Evolutionary conservation across 2,797 vertebrate species (phyloP).

Genomic region (Halcyon leucocephala): DNA sequence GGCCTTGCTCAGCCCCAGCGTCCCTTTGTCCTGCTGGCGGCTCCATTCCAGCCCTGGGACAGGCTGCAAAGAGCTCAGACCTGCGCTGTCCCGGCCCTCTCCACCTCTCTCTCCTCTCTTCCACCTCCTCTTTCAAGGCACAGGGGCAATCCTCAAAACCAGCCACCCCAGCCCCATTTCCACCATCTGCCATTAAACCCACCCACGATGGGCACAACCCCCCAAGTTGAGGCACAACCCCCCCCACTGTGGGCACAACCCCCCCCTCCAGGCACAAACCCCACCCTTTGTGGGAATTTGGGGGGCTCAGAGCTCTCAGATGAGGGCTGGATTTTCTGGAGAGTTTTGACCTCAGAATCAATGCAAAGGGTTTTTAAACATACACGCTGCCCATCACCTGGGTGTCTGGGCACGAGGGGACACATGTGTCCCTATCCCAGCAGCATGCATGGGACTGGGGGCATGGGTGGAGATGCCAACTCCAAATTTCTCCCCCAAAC

Average conservation of each 20-base stretch:
- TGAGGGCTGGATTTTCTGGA: neutral
- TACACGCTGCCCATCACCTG: neutral
- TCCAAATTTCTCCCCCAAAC: neutral
- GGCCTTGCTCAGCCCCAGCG: neutral
- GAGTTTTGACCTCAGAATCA: neutral
- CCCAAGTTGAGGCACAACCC: fast-evolving
- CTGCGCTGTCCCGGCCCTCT: neutral
- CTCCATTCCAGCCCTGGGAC: neutral
- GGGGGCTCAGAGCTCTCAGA: neutral
- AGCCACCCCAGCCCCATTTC: fast-evolving
- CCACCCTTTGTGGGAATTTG: neutral
- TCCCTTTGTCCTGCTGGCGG: neutral
- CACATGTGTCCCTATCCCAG: neutral
- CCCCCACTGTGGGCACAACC: fast-evolving
- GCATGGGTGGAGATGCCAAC: fast-evolving
- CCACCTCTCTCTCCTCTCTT: neutral
- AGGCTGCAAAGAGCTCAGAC: neutral
- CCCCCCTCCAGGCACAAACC: fast-evolving
- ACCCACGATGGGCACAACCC: neutral
- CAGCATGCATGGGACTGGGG: fast-evolving
- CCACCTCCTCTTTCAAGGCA: neutral
- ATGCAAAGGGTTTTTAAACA: neutral
- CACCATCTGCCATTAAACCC: neutral
- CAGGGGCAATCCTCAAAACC: neutral
- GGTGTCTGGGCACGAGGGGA: neutral